Base-by-base conservation (phyloP, 1,140 invertebrate genomes). In the Ostrea denselamellosa region DNA sequence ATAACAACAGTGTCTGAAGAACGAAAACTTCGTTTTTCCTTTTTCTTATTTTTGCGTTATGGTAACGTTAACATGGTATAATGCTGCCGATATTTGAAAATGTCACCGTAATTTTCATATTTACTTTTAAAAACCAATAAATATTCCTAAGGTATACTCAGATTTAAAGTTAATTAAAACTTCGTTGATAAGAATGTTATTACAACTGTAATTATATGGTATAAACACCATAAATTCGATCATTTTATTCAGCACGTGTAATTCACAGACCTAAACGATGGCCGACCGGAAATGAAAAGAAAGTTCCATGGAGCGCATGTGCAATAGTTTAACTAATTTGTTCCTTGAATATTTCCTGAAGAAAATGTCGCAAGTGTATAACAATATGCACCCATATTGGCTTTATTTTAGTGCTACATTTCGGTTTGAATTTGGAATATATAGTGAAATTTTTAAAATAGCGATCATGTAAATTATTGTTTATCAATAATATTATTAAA, bases 281-380 rank as follows among this genome's bases (percentile, higher is more conserved):
- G 68, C 68, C 28, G 68, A 77, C 68, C 68, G 68, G 68, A 77
- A 77, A 77, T 77, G 68, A 77, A 77, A 77, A 77, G 68, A 77
- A 77, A 77, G 14, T 25, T 34, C 2, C 25, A 28, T 0, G 9
- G 34, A 44, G 28, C 68, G 68, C 68, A 77, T 28, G 28, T 14
- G 68, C 25, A 14, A 17, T 28, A 0, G 28, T 17, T 77, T 77
- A 14, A 77, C 12, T 34, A 77, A 25, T 9, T 28, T 77, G 68
- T 77, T 28, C 68, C 3, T 28, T 28, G 9, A 14, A 25, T 77
- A 25, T 28, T 77, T 77, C 68, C 2, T 68, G 34, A 44, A 44
- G 5, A 44, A 44, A 44, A 2, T 44, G 34, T 44, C 5, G 34
- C 34, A 44, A 44, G 34, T 44, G 34, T 44, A 5, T 5, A 44